Percentiles rank a stretch among this genome's conserved stretches.
Evolutionary conservation across 2,888 invertebrate genomes (phyloP).

Genomic region (Eledone cirrhosa): DNA sequence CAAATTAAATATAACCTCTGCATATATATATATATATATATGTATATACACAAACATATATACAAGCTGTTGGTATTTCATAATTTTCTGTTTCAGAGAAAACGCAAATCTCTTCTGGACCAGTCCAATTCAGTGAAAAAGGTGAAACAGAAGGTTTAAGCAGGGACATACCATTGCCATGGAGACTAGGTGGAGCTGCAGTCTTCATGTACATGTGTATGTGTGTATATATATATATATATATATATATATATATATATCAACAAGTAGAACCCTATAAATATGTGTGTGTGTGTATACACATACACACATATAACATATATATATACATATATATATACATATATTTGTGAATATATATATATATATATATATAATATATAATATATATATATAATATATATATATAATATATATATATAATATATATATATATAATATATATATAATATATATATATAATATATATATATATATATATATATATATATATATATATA

Average conservation of each 20-base stretch:
- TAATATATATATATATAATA: constrained; percentile 6
- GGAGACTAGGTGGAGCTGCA: not conserved
- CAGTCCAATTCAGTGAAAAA: constrained; percentile 68
- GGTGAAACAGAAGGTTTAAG: constrained; percentile 62
- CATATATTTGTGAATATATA: not conserved
- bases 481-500: no score
- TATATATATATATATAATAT: not conserved
- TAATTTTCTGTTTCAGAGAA: constrained; percentile 62
- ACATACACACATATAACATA: not conserved
- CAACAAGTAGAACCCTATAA: not conserved
- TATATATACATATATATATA: not conserved
- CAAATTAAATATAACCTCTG: no score
- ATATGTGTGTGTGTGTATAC: constrained; percentile 4
- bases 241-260: constrained; percentile 15
- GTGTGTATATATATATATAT: not conserved
- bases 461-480: no score
- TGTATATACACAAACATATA: not conserved
- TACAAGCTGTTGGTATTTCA: constrained; percentile 5
- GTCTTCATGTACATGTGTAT: not conserved
- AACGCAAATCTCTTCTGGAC: constrained; percentile 69
- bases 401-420: not conserved
- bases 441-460: no score
- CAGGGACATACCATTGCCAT: not conserved
- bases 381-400: not conserved
- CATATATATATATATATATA: no score